Conservation (phyloP, 2,888 invertebrate genomes). For the Oxystoma pomonae region DNA sequence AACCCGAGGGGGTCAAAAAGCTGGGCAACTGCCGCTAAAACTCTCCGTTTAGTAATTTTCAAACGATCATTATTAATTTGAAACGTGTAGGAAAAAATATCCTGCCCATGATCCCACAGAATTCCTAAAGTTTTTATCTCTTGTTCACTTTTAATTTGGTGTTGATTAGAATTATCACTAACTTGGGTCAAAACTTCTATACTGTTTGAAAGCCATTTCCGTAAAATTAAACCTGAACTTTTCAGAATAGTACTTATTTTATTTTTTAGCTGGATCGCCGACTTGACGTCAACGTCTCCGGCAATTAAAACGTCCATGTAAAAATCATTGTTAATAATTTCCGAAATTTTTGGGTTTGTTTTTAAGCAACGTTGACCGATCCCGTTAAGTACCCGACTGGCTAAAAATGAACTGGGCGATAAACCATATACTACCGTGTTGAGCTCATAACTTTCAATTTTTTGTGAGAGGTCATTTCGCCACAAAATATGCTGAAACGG, state of each 20-base stretch:
- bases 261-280: slow-evolving; percentile 4
- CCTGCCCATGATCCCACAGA: slow-evolving; percentile 11
- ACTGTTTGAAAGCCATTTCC: slow-evolving; percentile 13
- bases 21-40: slow-evolving; percentile 12
- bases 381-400: slow-evolving; percentile 14
- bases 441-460: slow-evolving; percentile 7
- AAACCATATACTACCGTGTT: slow-evolving; percentile 14
- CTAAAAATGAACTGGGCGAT: slow-evolving; percentile 10
- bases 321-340: slow-evolving; percentile 10
- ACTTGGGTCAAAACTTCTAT: neutral
- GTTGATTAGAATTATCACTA: neutral
- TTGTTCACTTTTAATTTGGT: neutral
- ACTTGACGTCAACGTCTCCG: neutral
- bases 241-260: neutral
- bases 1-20: slow-evolving; percentile 14
- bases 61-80: neutral
- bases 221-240: slow-evolving; percentile 2
- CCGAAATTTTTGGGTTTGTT: slow-evolving; percentile 1
- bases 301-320: slow-evolving; percentile 19
- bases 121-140: slow-evolving; percentile 14
- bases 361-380: slow-evolving; percentile 1
- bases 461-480: neutral
- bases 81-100: slow-evolving; percentile 11
- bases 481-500: slow-evolving; percentile 13
- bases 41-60: slow-evolving; percentile 12